phyloP scores from a whole-genome alignment of 2,888 invertebrate species.

The Sesamia inferens region DNA sequence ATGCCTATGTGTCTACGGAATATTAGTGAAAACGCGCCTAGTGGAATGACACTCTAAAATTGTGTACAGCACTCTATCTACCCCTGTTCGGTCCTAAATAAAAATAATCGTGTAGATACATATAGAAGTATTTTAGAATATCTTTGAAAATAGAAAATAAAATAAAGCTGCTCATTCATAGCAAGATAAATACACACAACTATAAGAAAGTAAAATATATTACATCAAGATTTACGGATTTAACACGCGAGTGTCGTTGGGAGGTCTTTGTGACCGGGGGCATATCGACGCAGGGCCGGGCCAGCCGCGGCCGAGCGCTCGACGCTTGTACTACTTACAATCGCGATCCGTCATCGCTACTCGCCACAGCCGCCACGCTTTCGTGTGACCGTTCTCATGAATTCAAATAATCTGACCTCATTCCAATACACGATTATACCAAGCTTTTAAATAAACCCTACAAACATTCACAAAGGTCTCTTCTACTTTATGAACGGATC shows the following conservation, averaged over 20 bases:
- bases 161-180: conserved; percentile 46
- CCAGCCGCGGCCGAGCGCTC: conserved; percentile 23
- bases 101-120: conserved; percentile 4
- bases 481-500: conserved; percentile 44
- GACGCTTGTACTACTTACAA: conserved; percentile 66
- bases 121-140: conserved; percentile 10
- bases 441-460: conserved; percentile 72
- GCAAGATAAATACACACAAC: conserved; percentile 42
- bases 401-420: conserved; percentile 74
- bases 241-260: conserved; percentile 60
- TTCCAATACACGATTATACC: conserved; percentile 68
- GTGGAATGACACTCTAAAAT: no score
- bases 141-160: conserved; percentile 10
- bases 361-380: conserved; percentile 57
- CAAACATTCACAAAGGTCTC: conserved; percentile 53
- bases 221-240: conserved; percentile 61
- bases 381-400: conserved; percentile 76
- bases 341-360: conserved; percentile 68
- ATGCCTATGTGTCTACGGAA: no score
- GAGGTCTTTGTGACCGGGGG: conserved; percentile 64
- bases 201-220: conserved; percentile 59
- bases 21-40: background rate
- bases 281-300: conserved; percentile 56
- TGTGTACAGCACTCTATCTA: background rate
- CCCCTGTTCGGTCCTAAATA: background rate